phyloP scores from a whole-genome alignment of 2,113 vertebrate genomes.

The Festucalex cinctus region DNA sequence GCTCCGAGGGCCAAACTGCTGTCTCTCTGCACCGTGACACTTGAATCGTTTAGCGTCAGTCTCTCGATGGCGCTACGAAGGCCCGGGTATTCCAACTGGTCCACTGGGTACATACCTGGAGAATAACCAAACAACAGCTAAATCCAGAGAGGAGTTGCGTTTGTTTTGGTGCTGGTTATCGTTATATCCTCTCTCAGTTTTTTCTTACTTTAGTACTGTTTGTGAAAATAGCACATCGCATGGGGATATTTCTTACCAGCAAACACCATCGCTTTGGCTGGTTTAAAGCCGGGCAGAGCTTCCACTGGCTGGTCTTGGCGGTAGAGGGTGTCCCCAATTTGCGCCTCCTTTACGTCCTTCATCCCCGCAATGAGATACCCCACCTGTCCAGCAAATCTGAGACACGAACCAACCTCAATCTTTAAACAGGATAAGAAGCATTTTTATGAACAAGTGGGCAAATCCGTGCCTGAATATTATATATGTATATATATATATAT shows the following conservation, averaged over 20 bases:
- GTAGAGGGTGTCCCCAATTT: slow-evolving; percentile 94
- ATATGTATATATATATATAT: no score
- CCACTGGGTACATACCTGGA: slow-evolving; percentile 89
- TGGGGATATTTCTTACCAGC: slow-evolving; percentile 76
- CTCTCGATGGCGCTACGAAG: slow-evolving; percentile 90
- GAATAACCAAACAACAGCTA: not conserved
- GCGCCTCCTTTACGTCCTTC: slow-evolving; percentile 96
- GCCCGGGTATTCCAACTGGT: slow-evolving; percentile 90
- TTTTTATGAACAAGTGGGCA: no score
- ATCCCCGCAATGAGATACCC: slow-evolving; percentile 94
- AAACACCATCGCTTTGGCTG: slow-evolving; percentile 96
- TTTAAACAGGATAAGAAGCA: not conserved
- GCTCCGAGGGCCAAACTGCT: slow-evolving; percentile 90
- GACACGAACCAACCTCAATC: not conserved
- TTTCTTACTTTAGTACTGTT: not conserved
- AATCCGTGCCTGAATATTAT: not conserved
- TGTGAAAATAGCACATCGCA: not conserved
- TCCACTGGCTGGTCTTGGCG: slow-evolving; percentile 86
- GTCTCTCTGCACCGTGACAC: slow-evolving; percentile 88
- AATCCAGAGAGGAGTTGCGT: not conserved
- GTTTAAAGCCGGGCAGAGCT: slow-evolving; percentile 90
- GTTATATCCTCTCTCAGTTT: no score
- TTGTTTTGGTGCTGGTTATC: not conserved
- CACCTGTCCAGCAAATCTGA: slow-evolving; percentile 93
- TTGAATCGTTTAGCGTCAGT: slow-evolving; percentile 93